Conservation (phyloP, 2,888 invertebrate species). For the Ligdia adustata region DNA sequence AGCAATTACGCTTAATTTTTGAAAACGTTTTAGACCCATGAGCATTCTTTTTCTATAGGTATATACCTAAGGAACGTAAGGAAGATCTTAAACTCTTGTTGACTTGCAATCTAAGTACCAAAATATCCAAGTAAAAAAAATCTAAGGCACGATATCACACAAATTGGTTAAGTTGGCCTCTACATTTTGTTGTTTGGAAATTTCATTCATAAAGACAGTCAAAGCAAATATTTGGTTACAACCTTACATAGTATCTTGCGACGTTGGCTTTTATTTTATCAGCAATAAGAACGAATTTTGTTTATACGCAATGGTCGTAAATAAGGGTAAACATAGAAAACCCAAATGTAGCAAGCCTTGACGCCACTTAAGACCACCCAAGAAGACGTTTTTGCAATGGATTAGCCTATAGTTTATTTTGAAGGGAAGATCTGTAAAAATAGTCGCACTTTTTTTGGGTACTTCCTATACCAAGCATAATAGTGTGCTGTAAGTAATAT, state of each 20-base stretch:
- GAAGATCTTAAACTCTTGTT: no score
- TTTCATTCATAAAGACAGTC: slow-evolving; percentile 79
- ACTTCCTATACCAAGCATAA: slow-evolving; percentile 4
- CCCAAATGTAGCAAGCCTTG: slow-evolving; percentile 65
- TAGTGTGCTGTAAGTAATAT: slow-evolving; percentile 4
- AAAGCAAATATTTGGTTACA: slow-evolving; percentile 71
- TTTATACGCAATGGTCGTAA: slow-evolving; percentile 37
- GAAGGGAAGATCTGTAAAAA: slow-evolving; percentile 56
- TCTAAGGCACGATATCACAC: no score
- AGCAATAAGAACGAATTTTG: slow-evolving; percentile 19
- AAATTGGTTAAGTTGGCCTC: background rate
- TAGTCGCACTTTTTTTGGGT: slow-evolving; percentile 48
- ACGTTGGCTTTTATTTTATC: slow-evolving; percentile 29
- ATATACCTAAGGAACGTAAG: no score
- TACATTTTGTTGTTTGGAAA: slow-evolving; percentile 61
- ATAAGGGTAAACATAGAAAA: slow-evolving; percentile 61
- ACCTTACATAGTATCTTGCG: slow-evolving; percentile 47
- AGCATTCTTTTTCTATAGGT: no score
- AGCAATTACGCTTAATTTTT: no score
- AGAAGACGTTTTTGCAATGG: slow-evolving; percentile 66
- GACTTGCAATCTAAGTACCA: no score
- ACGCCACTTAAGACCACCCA: slow-evolving; percentile 81
- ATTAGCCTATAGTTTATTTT: slow-evolving; percentile 67
- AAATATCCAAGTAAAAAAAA: no score
- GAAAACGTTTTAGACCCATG: no score